Evolutionary conservation across 2,113 vertebrate species (phyloP), one percentile per base, ranked within the genome.

Genomic region (Notiomystis cincta): DNA sequence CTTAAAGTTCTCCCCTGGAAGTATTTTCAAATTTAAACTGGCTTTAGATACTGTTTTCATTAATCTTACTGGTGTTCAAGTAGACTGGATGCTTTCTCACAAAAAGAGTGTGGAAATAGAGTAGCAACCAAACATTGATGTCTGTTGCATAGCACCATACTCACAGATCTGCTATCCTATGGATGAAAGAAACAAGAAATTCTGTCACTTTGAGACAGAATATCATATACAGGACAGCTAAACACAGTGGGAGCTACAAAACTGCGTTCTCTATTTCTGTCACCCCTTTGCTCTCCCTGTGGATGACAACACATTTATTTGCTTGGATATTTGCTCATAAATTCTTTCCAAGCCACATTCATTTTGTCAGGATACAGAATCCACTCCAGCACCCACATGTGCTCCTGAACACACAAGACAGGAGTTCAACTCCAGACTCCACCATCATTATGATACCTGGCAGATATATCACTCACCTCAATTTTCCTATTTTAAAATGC

Each of bases 41-140:
- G 19, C n/a, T 78, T 88, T 81, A 71, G 22, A 37, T 35, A 61
- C 10, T 72, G n/a, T 24, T 95, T 94, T 61, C 60, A 93, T 88
- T 67, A 42, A 86, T 69, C 64, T 93, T 53, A 48, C n/a, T 89
- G 44, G 62, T 65, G 37, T 75, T 83, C 47, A 65, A 38, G 42
- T 13, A 72, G 84, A 22, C 8, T 37, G 38, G 70, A 88, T 1
- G 4, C 65, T 78, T 70, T 33, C 47, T 76, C 37, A 72, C 14
- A 47, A 35, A 42, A 37, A 58, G 22, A 51, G 21, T 1, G 9
- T 4, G 38, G 30, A 87, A 73, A 67, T 7, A 77, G 22, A 80
- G 60, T 1, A 72, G 18, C 28, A 83, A 83, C 15, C 44, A 77
- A 37, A 78, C 50, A 40, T 28, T 71, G 8, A 7, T 42, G 15